These are phyloP conservation scores for Heliconius ismenius DNA, from an alignment of 2,888 invertebrate genomes.

Conservation along the genomic window DNA sequence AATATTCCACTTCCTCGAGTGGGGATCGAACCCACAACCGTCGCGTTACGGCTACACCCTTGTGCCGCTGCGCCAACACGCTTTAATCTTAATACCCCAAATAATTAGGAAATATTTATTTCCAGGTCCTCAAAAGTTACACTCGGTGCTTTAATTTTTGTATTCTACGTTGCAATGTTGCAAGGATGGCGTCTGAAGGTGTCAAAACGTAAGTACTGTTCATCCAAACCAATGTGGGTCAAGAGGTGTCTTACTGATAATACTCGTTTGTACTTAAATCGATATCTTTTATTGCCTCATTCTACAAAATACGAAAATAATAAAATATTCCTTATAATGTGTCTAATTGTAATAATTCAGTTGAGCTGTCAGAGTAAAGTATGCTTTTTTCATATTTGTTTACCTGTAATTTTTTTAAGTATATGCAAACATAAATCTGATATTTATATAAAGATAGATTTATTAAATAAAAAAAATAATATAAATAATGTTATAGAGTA, in stretches of 20 bases:
- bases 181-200: conserved; percentile 69
- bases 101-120: conserved; percentile 19
- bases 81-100: too few relatives aligned
- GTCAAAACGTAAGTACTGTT: conserved; percentile 64
- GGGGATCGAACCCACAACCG: too few relatives aligned
- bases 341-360: background rate
- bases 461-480: too few relatives aligned
- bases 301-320: background rate
- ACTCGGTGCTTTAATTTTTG: conserved; percentile 46
- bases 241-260: conserved; percentile 23
- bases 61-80: too few relatives aligned
- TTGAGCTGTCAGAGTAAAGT: background rate
- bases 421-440: background rate
- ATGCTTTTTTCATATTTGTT: background rate
- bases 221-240: conserved; percentile 15
- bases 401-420: background rate
- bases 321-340: background rate
- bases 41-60: too few relatives aligned
- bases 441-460: background rate
- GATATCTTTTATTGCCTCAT: conserved; percentile 20
- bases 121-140: conserved; percentile 44
- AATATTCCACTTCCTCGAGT: too few relatives aligned
- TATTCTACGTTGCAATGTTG: conserved; percentile 58
- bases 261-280: conserved; percentile 17
- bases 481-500: too few relatives aligned